Base-by-base conservation (phyloP, 2,888 invertebrate genomes). In the Parthenolecanium corni region DNA sequence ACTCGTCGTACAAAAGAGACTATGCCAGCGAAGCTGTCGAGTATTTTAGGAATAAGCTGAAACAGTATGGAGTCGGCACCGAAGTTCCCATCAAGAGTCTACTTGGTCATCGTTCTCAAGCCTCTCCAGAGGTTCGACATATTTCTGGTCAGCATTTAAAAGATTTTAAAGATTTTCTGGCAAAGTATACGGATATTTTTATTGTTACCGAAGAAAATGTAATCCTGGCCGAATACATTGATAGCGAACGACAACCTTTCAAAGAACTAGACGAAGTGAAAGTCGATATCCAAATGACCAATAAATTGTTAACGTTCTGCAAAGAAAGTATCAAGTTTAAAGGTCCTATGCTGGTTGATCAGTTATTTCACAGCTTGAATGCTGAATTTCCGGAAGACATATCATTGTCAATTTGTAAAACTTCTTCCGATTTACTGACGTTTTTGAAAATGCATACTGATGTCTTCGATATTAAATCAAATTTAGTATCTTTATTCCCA, bases 31-130 rank as follows among this genome's bases (percentile, higher is more conserved):
- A 96, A 77, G 96, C 98, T 64, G 94, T 96, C 71, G 91, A 94
- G 73, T 98, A 96, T 78, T 98, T 98, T 77, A 88, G 90, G 63
- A 84, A 87, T 73, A 95, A 96, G 78, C 82, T 98, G 76, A 79
- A 89, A 67, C 91, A 96, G 76, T 94, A 97, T 75, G 95, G 97
- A 65, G 85, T 89, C 67, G 91, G 89, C 62, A 90, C 94, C 2
- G 96, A 97, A 79, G 92, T 98, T 68, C 96, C 95, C 3, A 92
- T 97, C 69, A 91, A 91, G 74, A 94, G 94, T 74, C 81, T 98
- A 67, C 81, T 97, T 66, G 97, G 97, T 0, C 97, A 97, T 76
- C 82, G 95, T 67, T 92, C 92, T 68, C 94, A 91, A 76, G 97
- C 97, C 21, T 89, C 94, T 65, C 91, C 92, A 16, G 96, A 96